These are phyloP conservation scores for Ophion costatus DNA, from an alignment of 2,888 invertebrate species.

Conservation along the genomic window DNA sequence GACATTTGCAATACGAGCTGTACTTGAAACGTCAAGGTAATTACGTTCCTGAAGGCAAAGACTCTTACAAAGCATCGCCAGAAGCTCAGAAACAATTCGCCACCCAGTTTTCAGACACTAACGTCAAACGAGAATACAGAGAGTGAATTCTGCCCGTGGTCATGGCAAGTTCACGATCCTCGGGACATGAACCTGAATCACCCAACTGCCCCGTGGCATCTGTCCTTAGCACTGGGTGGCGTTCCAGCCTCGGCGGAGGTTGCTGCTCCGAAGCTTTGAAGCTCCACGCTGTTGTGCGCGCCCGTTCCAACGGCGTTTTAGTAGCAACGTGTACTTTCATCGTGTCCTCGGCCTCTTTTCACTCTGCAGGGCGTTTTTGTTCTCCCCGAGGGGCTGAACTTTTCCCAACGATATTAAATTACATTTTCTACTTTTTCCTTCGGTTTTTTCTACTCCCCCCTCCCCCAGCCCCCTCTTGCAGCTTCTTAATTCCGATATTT, in stretches of 20 bases:
- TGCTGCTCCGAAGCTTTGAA: background rate
- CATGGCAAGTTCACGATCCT: background rate
- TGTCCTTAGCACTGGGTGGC: background rate
- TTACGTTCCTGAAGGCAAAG: too few relatives aligned
- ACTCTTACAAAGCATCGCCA: too few relatives aligned
- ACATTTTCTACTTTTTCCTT: conserved; percentile 38
- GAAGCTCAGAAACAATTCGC: background rate
- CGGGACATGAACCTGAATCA: background rate
- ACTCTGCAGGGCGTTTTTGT: background rate
- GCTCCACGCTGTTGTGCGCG: conserved; percentile 4
- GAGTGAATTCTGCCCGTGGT: conserved; percentile 1
- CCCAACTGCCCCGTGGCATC: background rate
- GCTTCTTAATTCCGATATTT: too few relatives aligned
- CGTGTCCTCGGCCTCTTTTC: background rate
- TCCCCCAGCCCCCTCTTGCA: too few relatives aligned
- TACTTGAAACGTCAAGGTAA: too few relatives aligned
- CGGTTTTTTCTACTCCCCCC: background rate
- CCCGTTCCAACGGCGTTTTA: conserved; percentile 38
- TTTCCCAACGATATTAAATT: conserved; percentile 46
- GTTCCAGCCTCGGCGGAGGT: background rate
- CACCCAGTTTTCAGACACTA: too few relatives aligned
- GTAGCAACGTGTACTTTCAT: conserved; percentile 37
- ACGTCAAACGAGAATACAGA: too few relatives aligned
- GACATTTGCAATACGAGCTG: too few relatives aligned
- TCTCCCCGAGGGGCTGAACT: conserved; percentile 36